A percentile compares a stretch with the other conserved stretches of the same genome.
Evolutionary conservation across 92 coral and sea anemone species (phyloP).

Genomic region (Zoanthus sansibaricus): DNA sequence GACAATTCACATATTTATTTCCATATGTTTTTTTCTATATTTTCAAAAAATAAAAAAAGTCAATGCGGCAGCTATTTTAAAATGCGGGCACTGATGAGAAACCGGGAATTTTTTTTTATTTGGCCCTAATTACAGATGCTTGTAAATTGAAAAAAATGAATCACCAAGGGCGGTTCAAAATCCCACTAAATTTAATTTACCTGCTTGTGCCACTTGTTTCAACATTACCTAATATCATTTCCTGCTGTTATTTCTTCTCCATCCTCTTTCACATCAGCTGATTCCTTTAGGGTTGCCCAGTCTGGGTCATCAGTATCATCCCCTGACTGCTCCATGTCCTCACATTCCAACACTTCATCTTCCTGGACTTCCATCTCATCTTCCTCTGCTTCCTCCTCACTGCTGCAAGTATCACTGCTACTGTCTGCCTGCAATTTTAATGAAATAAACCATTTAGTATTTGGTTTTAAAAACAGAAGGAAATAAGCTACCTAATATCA

Average conservation of each 20-base stretch:
- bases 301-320: conserved; percentile 29
- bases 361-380: conserved; percentile 30
- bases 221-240: conserved; percentile 22
- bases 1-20: too few relatives aligned
- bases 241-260: conserved; percentile 22
- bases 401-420: conserved; percentile 23
- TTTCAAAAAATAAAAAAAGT: too few relatives aligned
- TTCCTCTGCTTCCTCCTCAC: conserved; percentile 36
- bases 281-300: conserved; percentile 27
- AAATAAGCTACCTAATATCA: conserved; percentile 15
- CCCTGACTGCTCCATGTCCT: conserved; percentile 18
- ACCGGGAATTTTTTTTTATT: not conserved
- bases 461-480: conserved; percentile 17
- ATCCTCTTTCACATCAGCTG: conserved; percentile 9
- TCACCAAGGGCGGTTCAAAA: conserved; percentile 4
- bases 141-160: conserved; percentile 15
- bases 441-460: conserved; percentile 25
- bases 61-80: not conserved
- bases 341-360: conserved; percentile 15
- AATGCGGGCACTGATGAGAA: too few relatives aligned
- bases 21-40: too few relatives aligned
- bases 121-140: conserved; percentile 3
- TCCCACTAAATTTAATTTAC: conserved; percentile 14
- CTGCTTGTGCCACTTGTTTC: conserved; percentile 27
- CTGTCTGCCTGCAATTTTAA: conserved; percentile 34